phyloP scores from a whole-genome alignment of 2,113 vertebrate genomes.

The Thamnophis sirtalis region DNA sequence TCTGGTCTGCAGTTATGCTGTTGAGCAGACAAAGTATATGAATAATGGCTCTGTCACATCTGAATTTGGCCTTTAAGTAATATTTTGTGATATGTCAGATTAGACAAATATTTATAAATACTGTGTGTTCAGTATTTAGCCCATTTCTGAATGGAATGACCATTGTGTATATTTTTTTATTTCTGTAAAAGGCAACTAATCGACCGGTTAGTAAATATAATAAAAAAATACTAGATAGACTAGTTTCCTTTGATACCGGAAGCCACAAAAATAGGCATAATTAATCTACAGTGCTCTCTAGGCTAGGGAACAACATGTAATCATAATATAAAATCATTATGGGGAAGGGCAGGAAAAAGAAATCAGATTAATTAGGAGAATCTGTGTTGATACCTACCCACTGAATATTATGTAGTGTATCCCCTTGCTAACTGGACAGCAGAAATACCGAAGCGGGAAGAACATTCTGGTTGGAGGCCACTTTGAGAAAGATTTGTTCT shows the following conservation, averaged over 20 bases:
- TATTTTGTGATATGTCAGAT: neutral
- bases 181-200: neutral
- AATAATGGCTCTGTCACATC: neutral
- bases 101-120: neutral
- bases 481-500: neutral
- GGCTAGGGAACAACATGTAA: constrained; percentile 5
- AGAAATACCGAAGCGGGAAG: neutral
- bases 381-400: neutral
- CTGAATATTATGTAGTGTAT: neutral
- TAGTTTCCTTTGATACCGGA: neutral
- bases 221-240: constrained; percentile 1
- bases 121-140: neutral
- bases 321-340: neutral
- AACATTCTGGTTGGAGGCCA: neutral
- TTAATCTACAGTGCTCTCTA: neutral
- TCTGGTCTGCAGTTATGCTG: neutral
- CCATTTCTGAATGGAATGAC: neutral
- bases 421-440: neutral
- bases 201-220: neutral
- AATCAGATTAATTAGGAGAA: constrained; percentile 22
- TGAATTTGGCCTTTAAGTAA: neutral
- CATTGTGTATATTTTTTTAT: neutral
- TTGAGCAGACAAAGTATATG: neutral
- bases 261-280: constrained; percentile 12
- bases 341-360: constrained; percentile 9